phyloP scores from a whole-genome alignment of 2,113 vertebrate species.

The Microtus montanus region DNA sequence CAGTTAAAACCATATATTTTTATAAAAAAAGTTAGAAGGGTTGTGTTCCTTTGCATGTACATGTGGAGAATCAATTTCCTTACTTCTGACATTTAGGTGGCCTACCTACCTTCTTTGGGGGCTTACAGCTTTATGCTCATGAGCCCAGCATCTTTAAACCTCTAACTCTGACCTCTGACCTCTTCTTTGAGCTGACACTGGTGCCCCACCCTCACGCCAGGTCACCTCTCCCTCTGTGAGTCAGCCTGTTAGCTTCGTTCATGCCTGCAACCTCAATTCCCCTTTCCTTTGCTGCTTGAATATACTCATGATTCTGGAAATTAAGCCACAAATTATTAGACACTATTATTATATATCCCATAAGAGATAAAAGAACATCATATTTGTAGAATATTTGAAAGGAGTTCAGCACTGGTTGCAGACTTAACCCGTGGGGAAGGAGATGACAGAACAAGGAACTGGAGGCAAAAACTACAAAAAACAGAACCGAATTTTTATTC shows the following conservation, averaged over 20 bases:
- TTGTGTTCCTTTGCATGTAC: not conserved
- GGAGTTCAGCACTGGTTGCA: not conserved
- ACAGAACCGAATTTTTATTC: not conserved
- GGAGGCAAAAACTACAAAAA: not conserved
- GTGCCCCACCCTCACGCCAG: fast-evolving
- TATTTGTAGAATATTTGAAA: not conserved
- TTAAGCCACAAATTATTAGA: not conserved
- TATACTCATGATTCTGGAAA: not conserved
- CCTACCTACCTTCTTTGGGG: not conserved
- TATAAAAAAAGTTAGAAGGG: not conserved
- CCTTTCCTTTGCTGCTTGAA: not conserved
- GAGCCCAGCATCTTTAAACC: not conserved
- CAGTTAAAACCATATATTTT: not conserved
- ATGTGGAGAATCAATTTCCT: not conserved
- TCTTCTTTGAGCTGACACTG: not conserved
- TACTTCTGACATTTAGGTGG: not conserved
- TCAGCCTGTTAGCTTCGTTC: not conserved
- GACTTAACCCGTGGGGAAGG: not conserved
- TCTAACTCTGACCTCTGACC: not conserved
- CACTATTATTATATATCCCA: not conserved
- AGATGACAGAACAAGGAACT: not conserved
- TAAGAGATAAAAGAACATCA: not conserved
- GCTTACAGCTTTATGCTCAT: not conserved
- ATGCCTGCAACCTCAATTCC: not conserved
- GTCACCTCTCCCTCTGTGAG: not conserved